phyloP scores from a whole-genome alignment of 2,797 vertebrate genomes.

The Nannoperca australis region DNA sequence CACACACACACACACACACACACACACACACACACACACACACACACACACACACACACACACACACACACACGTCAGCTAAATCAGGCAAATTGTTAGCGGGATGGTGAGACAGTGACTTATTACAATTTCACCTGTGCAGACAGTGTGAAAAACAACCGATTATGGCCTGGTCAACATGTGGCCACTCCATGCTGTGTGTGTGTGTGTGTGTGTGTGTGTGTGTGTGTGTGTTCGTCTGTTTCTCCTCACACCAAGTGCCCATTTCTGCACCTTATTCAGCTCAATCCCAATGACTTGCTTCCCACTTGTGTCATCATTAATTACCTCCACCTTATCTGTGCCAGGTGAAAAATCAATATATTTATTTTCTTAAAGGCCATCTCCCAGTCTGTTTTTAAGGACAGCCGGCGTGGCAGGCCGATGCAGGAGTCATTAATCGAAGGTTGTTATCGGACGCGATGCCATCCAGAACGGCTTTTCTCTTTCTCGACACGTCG shows the following conservation, averaged over 20 bases:
- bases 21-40: too few species aligned
- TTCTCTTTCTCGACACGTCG: constrained; percentile 65
- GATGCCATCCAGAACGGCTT: constrained; percentile 35
- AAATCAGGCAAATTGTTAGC: constrained; percentile 63
- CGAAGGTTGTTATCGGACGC: constrained; percentile 70
- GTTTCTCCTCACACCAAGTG: constrained; percentile 21
- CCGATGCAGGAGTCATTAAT: constrained; percentile 67
- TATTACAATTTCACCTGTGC: constrained; percentile 66
- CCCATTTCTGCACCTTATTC: constrained; percentile 37
- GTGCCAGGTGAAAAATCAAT: constrained; percentile 69
- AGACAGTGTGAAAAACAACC: constrained; percentile 65
- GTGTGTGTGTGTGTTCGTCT: background rate
- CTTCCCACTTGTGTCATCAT: constrained; percentile 66
- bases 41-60: background rate
- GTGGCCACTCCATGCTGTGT: constrained; percentile 5
- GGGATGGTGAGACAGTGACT: constrained; percentile 61
- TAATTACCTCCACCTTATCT: constrained; percentile 79
- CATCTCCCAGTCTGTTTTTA: constrained; percentile 67
- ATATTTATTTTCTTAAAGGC: constrained; percentile 78
- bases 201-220: constrained; percentile 16
- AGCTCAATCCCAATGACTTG: constrained; percentile 64
- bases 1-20: too few species aligned
- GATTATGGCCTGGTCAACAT: constrained; percentile 58
- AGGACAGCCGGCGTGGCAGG: constrained; percentile 49
- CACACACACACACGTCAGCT: constrained; percentile 51